Conservation (phyloP, 2,797 vertebrate genomes). For the Sebastes kiyomatsui region DNA sequence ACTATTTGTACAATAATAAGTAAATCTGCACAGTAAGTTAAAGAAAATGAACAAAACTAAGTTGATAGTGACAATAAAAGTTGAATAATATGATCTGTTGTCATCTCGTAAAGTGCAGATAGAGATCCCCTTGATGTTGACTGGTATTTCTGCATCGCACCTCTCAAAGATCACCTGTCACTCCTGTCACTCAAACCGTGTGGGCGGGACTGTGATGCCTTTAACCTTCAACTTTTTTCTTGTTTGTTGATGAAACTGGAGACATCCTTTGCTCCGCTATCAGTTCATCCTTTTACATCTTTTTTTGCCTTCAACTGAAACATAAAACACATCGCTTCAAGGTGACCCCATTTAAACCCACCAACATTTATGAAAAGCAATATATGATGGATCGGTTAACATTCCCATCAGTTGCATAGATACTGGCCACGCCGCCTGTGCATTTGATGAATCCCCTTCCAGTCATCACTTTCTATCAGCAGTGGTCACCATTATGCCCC, state of each 20-base stretch:
- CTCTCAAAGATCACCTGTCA: constrained; percentile 27
- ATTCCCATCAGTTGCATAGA: not conserved
- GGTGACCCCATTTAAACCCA: constrained; percentile 7
- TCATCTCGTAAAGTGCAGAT: not conserved
- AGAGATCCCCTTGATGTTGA: constrained; percentile 9
- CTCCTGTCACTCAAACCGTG: constrained; percentile 15
- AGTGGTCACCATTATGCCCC: constrained; percentile 23
- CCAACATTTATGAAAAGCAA: not conserved
- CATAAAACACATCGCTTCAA: not conserved
- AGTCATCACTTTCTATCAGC: constrained; percentile 10
- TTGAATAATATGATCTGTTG: not conserved
- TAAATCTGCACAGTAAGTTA: not conserved
- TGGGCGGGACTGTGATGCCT: constrained; percentile 30
- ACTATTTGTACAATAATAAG: not conserved
- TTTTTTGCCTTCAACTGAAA: not conserved
- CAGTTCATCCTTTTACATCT: not conserved
- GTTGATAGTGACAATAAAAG: not conserved
- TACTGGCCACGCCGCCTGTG: not conserved
- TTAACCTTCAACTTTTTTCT: constrained; percentile 14
- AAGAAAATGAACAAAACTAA: not conserved
- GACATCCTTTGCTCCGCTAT: constrained; percentile 6
- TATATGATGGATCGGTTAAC: not conserved
- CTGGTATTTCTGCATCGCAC: not conserved
- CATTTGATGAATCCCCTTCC: constrained; percentile 9
- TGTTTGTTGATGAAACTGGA: constrained; percentile 23